Percentiles rank a stretch among this genome's conserved stretches.
Evolutionary conservation across 2,888 invertebrate species (phyloP).

Genomic region (Phyto melanocephala): DNA sequence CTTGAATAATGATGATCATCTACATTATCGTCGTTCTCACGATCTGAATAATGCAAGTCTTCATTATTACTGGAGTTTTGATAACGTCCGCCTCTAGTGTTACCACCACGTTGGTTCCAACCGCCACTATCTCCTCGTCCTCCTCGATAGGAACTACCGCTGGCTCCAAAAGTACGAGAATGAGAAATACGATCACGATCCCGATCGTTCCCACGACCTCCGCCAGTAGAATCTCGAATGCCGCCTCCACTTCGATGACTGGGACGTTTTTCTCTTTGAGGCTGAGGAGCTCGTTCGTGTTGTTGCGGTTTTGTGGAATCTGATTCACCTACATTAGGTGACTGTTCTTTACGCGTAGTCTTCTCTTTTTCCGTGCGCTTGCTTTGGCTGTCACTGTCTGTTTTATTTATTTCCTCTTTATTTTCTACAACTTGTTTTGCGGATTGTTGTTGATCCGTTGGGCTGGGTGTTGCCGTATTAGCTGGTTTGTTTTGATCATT

Average conservation of each 20-base stretch:
- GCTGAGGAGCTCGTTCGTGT: constrained; percentile 45
- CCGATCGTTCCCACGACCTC: constrained; percentile 68
- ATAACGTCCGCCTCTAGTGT: constrained; percentile 76
- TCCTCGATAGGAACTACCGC: constrained; percentile 80
- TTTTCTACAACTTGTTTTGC: constrained; percentile 27
- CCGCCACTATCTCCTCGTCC: constrained; percentile 78
- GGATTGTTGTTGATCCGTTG: constrained; percentile 18
- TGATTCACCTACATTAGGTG: constrained; percentile 34
- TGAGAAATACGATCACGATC: constrained; percentile 71
- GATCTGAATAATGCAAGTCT: constrained; percentile 79
- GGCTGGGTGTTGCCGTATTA: not conserved
- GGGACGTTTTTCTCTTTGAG: constrained; percentile 71
- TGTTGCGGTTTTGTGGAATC: constrained; percentile 40
- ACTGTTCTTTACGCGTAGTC: constrained; percentile 55
- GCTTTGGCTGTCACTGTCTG: constrained; percentile 33
- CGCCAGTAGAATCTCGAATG: constrained; percentile 69
- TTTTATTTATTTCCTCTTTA: constrained; percentile 60
- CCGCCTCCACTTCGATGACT: constrained; percentile 77
- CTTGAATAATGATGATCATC: constrained; percentile 84
- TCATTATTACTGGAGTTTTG: constrained; percentile 52
- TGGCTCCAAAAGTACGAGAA: constrained; percentile 73
- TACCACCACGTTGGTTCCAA: constrained; percentile 74
- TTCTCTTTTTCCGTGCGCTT: constrained; percentile 47
- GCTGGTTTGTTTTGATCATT: constrained; percentile 39
- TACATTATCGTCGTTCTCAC: constrained; percentile 84